Evolutionary conservation across 2,888 invertebrate genomes (phyloP), one percentile per base, ranked within the genome.

Genomic region (Sarcophaga subvicina): DNA sequence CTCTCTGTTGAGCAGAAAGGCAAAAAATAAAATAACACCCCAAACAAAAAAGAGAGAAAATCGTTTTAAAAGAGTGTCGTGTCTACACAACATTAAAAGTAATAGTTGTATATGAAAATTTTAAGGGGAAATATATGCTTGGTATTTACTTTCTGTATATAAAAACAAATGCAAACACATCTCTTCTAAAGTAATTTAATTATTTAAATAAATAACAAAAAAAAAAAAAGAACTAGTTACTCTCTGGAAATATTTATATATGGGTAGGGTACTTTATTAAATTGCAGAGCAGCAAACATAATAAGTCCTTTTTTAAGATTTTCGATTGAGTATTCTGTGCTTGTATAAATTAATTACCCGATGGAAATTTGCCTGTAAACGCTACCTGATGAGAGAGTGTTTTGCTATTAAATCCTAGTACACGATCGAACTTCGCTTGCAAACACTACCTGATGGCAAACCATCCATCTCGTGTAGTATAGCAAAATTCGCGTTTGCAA

Each of bases 91-190:
- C 37, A 10, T 37, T 37, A 37, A 37, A 37, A 37, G 37, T 10
- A 37, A 37, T 37, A 37, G 37, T 37, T 10, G 8, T 37, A 8
- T 37, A 37, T 37, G 8, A 37, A 37, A 27, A 49, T 78, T 78
- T 80, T 66, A 80, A 72, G 80, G 80, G 80, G 72, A 80, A 72
- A 67, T 37, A 22, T 59, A n/a, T 63, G 22, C 60, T 66, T 67
- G 22, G 37, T 67, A 14, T 78, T 67, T 62, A 69, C 25, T 20
- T 37, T 37, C 6, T 67, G 37, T 69, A 60, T 37, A 45, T 45
- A 69, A 59, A n/a, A 60, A 72, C 25, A 60, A 17, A 37, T 27
- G 2, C 20, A 49, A 47, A 78, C 60, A 78, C 10, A 37, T 37
- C 37, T 37, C 8, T 37, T 37, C 10, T 20, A 79, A 70, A 79